Conservation (phyloP, 92 coral and sea anemone species). For the Phymanthus crucifer region DNA sequence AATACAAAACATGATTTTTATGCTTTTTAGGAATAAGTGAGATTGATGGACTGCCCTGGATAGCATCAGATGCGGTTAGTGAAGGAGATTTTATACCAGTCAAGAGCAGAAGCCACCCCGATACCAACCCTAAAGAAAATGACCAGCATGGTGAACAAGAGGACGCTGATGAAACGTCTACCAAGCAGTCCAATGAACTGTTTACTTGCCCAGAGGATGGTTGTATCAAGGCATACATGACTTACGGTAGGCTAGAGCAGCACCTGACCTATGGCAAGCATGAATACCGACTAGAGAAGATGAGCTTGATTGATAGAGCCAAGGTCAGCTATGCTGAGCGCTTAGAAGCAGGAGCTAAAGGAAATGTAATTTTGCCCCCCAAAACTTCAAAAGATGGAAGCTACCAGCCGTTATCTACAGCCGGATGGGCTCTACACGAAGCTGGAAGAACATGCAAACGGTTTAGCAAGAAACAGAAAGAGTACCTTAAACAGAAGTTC, state of each 20-base stretch:
- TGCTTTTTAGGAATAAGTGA: too few relatives aligned
- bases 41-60: too few relatives aligned
- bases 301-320: constrained; percentile 28
- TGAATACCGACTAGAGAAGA: constrained; percentile 6
- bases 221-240: constrained; percentile 44
- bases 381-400: too few relatives aligned
- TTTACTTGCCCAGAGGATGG: constrained; percentile 49
- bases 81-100: background rate
- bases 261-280: constrained; percentile 41
- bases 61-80: background rate
- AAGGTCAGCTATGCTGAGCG: constrained; percentile 33
- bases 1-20: too few relatives aligned
- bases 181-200: background rate
- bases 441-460: too few relatives aligned
- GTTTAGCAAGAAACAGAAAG: constrained; percentile 21
- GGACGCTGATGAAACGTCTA: background rate
- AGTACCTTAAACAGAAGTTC: constrained; percentile 27
- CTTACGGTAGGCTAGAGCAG: constrained; percentile 35
- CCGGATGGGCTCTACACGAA: too few relatives aligned
- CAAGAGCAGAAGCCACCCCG: background rate
- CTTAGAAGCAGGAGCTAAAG: constrained; percentile 24
- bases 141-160: background rate
- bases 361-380: too few relatives aligned
- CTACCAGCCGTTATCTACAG: too few relatives aligned
- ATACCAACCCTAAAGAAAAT: too few relatives aligned